A percentile compares a stretch with the other conserved stretches of the same genome.
phyloP scores from a whole-genome alignment of 2,113 vertebrate species.

The Chloroceryle aenea region DNA sequence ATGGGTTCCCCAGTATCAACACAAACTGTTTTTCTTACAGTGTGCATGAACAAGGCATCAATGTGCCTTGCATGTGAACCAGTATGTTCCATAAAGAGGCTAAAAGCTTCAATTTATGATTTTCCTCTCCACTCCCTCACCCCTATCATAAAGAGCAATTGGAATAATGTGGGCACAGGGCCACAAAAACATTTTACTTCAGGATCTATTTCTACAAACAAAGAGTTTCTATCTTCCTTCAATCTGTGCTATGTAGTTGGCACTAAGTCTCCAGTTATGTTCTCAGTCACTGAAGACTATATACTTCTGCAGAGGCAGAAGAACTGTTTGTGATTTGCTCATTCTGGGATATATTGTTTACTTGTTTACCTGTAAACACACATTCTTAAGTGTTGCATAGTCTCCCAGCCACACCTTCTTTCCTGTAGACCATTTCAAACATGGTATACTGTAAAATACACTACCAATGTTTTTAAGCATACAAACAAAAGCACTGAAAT shows the following conservation, averaged over 20 bases:
- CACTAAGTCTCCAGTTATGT: background rate
- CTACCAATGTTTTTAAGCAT: background rate
- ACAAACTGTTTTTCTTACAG: conserved; percentile 27
- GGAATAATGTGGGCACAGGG: background rate
- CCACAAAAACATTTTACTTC: background rate
- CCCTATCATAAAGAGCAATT: background rate
- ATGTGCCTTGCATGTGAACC: background rate
- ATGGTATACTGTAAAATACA: background rate
- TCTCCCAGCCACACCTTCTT: background rate
- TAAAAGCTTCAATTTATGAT: background rate
- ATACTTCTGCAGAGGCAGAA: background rate
- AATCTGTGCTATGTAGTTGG: background rate
- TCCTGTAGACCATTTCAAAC: background rate
- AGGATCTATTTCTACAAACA: background rate
- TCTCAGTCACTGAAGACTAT: background rate
- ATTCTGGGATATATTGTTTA: background rate
- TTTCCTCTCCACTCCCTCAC: background rate
- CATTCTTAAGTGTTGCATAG: background rate
- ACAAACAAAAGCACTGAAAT: background rate
- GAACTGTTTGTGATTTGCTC: background rate
- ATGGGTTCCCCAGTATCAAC: background rate
- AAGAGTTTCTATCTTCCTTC: background rate
- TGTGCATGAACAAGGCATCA: background rate
- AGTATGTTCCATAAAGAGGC: background rate
- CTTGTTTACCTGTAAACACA: background rate